A percentile compares a stretch with the other conserved stretches of the same genome.
These are phyloP conservation scores for Eubasilissa splendida DNA, from an alignment of 2,888 invertebrate genomes.

Conservation along the genomic window DNA sequence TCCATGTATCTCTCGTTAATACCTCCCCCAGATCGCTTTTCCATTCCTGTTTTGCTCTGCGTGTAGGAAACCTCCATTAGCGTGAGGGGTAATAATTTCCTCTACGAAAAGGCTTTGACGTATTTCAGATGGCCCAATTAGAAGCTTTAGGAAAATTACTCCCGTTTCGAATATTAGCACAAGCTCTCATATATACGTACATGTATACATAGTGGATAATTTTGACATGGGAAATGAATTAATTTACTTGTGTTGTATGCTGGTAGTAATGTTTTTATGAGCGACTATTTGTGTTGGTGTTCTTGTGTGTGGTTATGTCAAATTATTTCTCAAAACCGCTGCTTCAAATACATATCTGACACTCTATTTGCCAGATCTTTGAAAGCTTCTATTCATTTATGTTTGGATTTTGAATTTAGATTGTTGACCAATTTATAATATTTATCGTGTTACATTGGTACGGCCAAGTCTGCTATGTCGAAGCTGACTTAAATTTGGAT, in stretches of 20 bases:
- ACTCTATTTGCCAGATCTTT: too few relatives aligned
- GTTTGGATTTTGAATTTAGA: too few relatives aligned
- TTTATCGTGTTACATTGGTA: too few relatives aligned
- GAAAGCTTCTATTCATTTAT: too few relatives aligned
- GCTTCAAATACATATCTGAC: too few relatives aligned
- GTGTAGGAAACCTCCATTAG: conserved; percentile 4
- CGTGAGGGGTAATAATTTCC: conserved; percentile 14
- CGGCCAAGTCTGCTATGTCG: too few relatives aligned
- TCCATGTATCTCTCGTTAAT: background rate
- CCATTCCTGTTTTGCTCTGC: background rate
- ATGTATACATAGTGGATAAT: background rate
- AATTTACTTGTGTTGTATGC: background rate
- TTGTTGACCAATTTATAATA: too few relatives aligned
- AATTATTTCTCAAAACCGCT: too few relatives aligned
- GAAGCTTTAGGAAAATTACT: conserved; percentile 27
- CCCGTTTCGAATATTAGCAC: conserved; percentile 23
- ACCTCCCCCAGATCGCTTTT: background rate
- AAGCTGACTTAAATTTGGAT: too few relatives aligned
- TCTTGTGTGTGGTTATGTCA: too few relatives aligned
- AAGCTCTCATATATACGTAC: background rate
- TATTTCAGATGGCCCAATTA: conserved; percentile 35
- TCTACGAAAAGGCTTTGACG: conserved; percentile 29
- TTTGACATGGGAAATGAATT: background rate
- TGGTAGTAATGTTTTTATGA: too few relatives aligned
- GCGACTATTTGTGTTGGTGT: too few relatives aligned